phyloP scores from a whole-genome alignment of 1,140 invertebrate species.

The Drosophila prosaltans region DNA sequence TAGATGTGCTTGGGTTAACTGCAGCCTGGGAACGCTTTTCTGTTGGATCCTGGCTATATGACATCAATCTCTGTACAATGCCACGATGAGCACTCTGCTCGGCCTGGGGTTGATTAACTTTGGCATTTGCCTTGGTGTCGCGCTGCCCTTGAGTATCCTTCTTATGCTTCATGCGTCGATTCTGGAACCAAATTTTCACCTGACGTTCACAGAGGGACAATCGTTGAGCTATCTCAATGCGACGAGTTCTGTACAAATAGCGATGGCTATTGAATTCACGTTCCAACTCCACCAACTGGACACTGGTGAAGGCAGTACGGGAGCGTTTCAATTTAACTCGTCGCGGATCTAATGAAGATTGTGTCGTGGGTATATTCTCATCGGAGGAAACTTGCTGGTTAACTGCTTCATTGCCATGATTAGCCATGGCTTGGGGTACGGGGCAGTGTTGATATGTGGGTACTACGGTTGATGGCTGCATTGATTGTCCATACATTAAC shows the following conservation, averaged over 20 bases:
- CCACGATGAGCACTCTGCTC: slow-evolving; percentile 73
- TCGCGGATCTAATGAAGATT: slow-evolving; percentile 47
- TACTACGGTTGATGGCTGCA: slow-evolving; percentile 25
- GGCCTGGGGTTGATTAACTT: slow-evolving; percentile 55
- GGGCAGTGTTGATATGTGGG: slow-evolving; percentile 38
- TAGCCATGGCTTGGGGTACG: slow-evolving; percentile 28
- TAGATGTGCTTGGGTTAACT: slow-evolving; percentile 8
- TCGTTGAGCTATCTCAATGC: slow-evolving; percentile 91
- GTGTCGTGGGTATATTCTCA: slow-evolving; percentile 56
- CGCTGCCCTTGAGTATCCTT: slow-evolving; percentile 72
- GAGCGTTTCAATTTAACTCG: slow-evolving; percentile 81
- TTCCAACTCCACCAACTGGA: slow-evolving; percentile 89
- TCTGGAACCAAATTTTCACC: slow-evolving; percentile 94
- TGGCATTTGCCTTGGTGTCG: slow-evolving; percentile 47
- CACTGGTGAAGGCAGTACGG: slow-evolving; percentile 92
- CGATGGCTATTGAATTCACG: slow-evolving; percentile 85
- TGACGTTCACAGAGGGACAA: slow-evolving; percentile 91
- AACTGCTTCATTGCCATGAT: slow-evolving; percentile 21
- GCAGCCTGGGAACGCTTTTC: slow-evolving; percentile 26
- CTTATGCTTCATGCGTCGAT: slow-evolving; percentile 80
- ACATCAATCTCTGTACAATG: slow-evolving; percentile 77
- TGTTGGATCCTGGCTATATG: slow-evolving; percentile 75
- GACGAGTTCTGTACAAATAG: slow-evolving; percentile 91
- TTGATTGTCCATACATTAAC: slow-evolving; percentile 51
- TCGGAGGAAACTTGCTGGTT: slow-evolving; percentile 66